Evolutionary conservation across 2,888 invertebrate genomes (phyloP).

Genomic region (Machimus rusticus): DNA sequence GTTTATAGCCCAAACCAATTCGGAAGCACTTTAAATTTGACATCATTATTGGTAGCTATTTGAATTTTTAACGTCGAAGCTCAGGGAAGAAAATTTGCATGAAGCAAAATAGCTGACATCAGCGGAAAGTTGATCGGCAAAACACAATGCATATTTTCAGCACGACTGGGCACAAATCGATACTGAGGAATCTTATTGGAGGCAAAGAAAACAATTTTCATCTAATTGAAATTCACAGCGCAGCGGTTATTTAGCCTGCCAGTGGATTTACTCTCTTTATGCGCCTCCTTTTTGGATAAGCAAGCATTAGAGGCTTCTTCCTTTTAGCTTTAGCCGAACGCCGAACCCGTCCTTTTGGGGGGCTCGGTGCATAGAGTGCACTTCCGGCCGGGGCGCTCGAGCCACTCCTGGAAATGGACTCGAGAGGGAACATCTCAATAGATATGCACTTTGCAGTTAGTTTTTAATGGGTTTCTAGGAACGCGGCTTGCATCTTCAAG

Average conservation of each 20-base stretch:
- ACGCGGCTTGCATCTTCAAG: conserved; percentile 12
- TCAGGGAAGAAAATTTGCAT: neutral
- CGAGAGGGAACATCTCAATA: neutral
- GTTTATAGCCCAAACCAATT: neutral
- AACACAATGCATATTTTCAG: neutral
- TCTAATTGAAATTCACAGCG: conserved; percentile 34
- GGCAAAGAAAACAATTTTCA: conserved; percentile 35
- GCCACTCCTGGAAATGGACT: neutral
- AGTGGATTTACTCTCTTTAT: conserved; percentile 6
- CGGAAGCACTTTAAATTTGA: neutral
- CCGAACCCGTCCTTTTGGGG: neutral
- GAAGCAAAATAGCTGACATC: neutral
- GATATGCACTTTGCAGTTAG: conserved; percentile 13
- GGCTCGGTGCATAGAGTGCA: neutral
- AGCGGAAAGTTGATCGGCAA: neutral
- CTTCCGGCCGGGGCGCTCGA: neutral
- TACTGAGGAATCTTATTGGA: neutral
- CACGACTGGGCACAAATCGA: neutral
- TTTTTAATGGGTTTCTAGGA: conserved; percentile 12
- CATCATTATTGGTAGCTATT: neutral
- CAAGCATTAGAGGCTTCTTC: neutral
- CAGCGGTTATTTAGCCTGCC: conserved; percentile 18
- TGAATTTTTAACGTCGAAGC: neutral
- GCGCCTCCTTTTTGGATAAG: neutral
- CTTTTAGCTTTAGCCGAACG: neutral